Evolutionary conservation across 2,797 vertebrate genomes (phyloP).

Genomic region (Yasuhikotakia modesta): DNA sequence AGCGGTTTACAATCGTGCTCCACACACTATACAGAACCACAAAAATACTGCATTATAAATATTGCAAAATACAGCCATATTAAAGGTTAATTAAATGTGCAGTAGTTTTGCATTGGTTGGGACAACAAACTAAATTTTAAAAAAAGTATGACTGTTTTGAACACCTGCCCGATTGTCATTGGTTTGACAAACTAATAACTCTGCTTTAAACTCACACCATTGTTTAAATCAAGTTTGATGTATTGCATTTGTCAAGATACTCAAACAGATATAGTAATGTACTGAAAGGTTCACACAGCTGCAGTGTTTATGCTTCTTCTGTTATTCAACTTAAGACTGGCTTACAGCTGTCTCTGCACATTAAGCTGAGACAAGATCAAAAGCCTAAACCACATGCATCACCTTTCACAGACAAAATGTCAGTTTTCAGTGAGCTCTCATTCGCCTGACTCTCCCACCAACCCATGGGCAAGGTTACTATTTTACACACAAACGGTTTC

Average conservation of each 20-base stretch:
- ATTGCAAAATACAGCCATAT: too few relatives aligned
- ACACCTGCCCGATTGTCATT: neutral
- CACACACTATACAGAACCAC: too few relatives aligned
- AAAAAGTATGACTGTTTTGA: too few relatives aligned
- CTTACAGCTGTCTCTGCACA: neutral
- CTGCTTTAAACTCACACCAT: neutral
- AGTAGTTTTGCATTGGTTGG: too few relatives aligned
- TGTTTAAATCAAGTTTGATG: neutral
- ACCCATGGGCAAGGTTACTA: conserved; percentile 39
- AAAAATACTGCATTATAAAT: too few relatives aligned
- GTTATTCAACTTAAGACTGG: neutral
- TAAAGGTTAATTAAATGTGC: too few relatives aligned
- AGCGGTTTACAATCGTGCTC: too few relatives aligned
- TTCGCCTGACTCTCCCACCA: neutral
- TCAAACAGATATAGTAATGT: neutral
- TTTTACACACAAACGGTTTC: conserved; percentile 20
- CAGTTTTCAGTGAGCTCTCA: neutral
- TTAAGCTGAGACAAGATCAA: neutral
- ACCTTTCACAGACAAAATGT: neutral
- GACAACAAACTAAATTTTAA: too few relatives aligned
- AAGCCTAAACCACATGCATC: neutral
- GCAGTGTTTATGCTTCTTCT: neutral
- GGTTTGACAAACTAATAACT: neutral
- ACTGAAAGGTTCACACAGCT: neutral
- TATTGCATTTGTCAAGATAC: neutral